Conservation (phyloP, 2,113 vertebrate species). For the Zosterops borbonicus region DNA sequence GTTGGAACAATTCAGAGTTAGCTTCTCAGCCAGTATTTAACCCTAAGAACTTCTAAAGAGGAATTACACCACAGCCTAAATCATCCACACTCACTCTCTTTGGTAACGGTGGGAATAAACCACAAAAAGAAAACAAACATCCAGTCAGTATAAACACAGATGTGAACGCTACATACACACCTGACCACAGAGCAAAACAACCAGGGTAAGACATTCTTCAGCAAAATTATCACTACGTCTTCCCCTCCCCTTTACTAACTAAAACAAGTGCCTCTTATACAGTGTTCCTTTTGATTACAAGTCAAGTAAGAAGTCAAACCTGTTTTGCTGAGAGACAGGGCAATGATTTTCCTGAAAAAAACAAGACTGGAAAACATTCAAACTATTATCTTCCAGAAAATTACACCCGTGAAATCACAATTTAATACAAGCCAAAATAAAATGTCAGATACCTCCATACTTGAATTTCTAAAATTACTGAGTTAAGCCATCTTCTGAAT, state of each 20-base stretch:
- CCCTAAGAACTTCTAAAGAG: neutral
- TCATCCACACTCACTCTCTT: neutral
- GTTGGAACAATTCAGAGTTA: neutral
- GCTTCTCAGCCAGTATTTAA: neutral
- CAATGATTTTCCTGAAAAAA: neutral
- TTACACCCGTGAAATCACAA: neutral
- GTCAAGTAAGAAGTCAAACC: neutral
- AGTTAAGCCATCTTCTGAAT: neutral
- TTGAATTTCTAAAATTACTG: neutral
- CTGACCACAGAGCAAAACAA: neutral
- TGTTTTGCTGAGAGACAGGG: neutral
- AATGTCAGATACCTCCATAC: neutral
- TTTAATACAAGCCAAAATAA: neutral
- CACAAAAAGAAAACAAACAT: neutral
- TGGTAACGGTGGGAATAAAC: neutral
- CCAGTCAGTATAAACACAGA: neutral
- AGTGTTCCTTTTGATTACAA: neutral
- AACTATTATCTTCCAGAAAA: neutral
- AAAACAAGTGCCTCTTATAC: neutral
- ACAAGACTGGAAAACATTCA: neutral
- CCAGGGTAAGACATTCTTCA: neutral
- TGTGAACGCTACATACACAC: neutral
- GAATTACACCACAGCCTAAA: neutral
- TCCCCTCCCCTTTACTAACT: neutral
- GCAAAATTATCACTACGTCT: neutral